phyloP scores from a whole-genome alignment of 2,113 vertebrate genomes.

The Cyphomyrus discorhynchus region DNA sequence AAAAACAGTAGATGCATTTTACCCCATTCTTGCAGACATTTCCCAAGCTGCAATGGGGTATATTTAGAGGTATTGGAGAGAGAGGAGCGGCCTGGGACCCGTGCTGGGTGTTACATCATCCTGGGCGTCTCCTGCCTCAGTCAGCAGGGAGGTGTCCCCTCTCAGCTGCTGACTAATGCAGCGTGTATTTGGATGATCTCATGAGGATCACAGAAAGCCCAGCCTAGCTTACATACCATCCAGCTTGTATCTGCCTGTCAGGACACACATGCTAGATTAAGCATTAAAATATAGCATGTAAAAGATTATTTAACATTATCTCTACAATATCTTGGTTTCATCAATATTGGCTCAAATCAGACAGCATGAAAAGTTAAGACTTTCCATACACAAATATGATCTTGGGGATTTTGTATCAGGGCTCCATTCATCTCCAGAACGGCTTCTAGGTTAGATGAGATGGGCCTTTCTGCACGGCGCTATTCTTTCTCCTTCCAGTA shows the following conservation, averaged over 20 bases:
- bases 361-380: not conserved
- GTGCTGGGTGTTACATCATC: not conserved
- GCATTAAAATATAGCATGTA: not conserved
- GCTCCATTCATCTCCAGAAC: not conserved
- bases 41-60: not conserved
- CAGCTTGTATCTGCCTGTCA: not conserved
- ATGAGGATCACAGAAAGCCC: not conserved
- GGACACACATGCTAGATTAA: not conserved
- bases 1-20: not conserved
- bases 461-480: not conserved
- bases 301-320: not conserved
- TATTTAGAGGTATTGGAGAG: not conserved
- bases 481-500: not conserved
- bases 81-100: not conserved
- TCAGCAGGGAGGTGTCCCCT: not conserved
- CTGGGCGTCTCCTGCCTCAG: not conserved
- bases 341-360: not conserved
- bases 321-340: not conserved
- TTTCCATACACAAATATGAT: not conserved
- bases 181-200: constrained; percentile 1
- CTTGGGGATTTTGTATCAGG: not conserved
- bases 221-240: not conserved
- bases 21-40: not conserved
- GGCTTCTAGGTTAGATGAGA: not conserved
- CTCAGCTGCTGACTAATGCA: constrained; percentile 3